phyloP scores from a whole-genome alignment of 1,140 invertebrate species.

The Apis cerana region DNA sequence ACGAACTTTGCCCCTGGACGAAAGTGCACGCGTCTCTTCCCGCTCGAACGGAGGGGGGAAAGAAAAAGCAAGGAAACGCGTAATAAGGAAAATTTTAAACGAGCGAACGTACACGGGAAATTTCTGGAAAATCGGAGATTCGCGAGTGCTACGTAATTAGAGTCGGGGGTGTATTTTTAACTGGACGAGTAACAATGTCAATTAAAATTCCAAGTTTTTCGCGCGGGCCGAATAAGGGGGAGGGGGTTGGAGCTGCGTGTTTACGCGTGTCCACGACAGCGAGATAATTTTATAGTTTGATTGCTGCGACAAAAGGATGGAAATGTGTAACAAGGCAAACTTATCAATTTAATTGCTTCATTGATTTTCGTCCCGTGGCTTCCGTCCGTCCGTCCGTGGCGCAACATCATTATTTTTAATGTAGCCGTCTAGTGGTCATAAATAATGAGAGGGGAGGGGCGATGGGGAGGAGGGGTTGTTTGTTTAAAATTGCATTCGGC shows the following conservation, averaged over 20 bases:
- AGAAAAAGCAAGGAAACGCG: no score
- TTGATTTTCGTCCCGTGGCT: conserved; percentile 28
- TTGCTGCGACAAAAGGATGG: conserved; percentile 32
- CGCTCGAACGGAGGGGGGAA: no score
- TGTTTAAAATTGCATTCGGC: conserved; percentile 41
- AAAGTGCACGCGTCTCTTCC: conserved; percentile 41
- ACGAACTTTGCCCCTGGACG: conserved; percentile 41
- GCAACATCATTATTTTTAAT: conserved; percentile 50
- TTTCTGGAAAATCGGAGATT: not conserved
- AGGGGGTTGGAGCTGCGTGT: not conserved
- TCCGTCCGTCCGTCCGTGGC: not conserved
- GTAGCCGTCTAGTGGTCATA: conserved; percentile 43
- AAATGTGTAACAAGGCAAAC: conserved; percentile 39
- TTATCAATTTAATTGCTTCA: conserved; percentile 54
- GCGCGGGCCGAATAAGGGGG: not conserved
- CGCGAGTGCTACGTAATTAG: not conserved
- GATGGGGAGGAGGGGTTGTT: not conserved
- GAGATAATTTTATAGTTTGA: conserved; percentile 31
- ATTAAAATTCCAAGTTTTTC: conserved; percentile 31
- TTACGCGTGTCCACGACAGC: no score
- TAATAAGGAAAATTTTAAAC: conserved; percentile 51
- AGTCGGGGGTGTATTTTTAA: not conserved
- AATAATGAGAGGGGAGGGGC: conserved; percentile 37
- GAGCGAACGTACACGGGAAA: conserved; percentile 2
- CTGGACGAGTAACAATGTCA: not conserved